Evolutionary conservation across 2,888 invertebrate species (phyloP).

Genomic region (Pycnomerus fuliginosus): DNA sequence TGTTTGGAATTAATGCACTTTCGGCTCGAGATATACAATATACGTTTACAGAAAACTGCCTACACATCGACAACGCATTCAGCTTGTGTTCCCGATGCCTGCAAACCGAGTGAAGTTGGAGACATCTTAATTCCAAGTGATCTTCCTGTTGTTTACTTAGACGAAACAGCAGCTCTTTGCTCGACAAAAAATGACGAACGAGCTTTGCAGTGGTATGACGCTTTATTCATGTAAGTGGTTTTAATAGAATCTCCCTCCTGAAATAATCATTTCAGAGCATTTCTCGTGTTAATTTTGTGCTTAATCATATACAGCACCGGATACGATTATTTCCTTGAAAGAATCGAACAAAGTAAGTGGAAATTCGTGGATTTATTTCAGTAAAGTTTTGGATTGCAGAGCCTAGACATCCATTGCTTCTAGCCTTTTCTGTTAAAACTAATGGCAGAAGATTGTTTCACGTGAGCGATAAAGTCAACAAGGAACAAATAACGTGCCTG

Average conservation of each 20-base stretch:
- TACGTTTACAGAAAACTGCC: no score
- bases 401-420: conserved; percentile 26
- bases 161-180: background rate
- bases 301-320: background rate
- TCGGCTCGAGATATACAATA: no score
- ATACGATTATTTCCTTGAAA: conserved; percentile 5
- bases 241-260: background rate
- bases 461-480: conserved; percentile 23
- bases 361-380: no score
- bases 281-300: conserved; percentile 1
- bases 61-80: background rate
- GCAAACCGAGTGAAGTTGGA: conserved; percentile 16
- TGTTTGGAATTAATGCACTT: background rate
- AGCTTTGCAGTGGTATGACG: conserved; percentile 8
- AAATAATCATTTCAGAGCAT: conserved; percentile 3
- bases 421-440: conserved; percentile 35
- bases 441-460: conserved; percentile 36
- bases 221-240: conserved; percentile 13
- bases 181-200: conserved; percentile 7
- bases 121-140: conserved; percentile 6
- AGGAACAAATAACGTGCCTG: conserved; percentile 37
- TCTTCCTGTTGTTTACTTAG: background rate
- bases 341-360: conserved; percentile 10
- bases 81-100: conserved; percentile 17
- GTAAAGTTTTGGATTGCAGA: conserved; percentile 24